Base-by-base conservation (phyloP, 2,113 vertebrate genomes). In the Polypterus senegalus region DNA sequence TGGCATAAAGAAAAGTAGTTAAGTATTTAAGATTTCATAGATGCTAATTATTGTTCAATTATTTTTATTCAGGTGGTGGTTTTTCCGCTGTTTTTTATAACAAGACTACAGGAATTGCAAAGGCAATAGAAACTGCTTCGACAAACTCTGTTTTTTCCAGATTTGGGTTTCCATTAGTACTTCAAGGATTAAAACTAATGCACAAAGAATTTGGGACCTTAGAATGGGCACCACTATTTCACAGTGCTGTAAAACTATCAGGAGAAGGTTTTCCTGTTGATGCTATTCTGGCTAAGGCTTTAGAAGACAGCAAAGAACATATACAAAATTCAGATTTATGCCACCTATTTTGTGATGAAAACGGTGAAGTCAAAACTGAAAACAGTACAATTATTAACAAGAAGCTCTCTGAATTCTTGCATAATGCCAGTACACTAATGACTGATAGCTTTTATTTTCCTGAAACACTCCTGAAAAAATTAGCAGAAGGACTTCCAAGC, bases 191-290 rank as follows among this genome's bases (percentile, higher is more conserved):
- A 58, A 57, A 3, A 9, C 10, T 71, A 6, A 71, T 86, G 3
- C 83, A 86, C 5, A 46, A 51, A 4, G 62, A 3, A 7, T 71
- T 74, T 0, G 85, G 82, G n/a, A 59, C 0, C 48, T 69, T 76
- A 53, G 65, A 72, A 51, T 86, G 81, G 84, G 27, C 74, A 3
- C 63, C 5, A 4, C 71, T 87, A 57, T 68, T 77, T 2, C 1
- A 3, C 27, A 70, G 67, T 2, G 64, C 71, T 3, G 53, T 55
- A 27, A 0, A 3, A 1, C 65, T 83, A 27, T 77, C 76, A 56
- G 66, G 69, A 46, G 44, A 76, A 1, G 84, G 85, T 6, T 85
- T 87, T 58, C 8, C 47, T 9, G 63, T 86, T 46, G 83, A 85
- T 3, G 4, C 48, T 3, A 7, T 64, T 51, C 71, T 79, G 51